phyloP scores from a whole-genome alignment of 2,113 vertebrate species.

The Nesogale talazaci region DNA sequence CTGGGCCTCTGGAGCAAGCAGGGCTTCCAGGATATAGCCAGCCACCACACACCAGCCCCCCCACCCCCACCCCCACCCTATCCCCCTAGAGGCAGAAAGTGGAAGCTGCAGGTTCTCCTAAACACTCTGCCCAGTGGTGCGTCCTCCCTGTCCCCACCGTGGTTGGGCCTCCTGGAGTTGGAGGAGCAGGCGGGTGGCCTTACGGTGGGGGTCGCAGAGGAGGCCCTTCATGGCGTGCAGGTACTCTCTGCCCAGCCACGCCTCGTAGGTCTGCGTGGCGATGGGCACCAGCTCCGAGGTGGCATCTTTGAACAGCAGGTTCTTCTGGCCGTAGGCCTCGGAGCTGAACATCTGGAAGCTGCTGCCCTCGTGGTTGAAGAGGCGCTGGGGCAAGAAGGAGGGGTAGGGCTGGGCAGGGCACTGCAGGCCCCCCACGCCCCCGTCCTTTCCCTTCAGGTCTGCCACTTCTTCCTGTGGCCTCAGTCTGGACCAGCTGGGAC shows the following conservation, averaged over 20 bases:
- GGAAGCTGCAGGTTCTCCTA: background rate
- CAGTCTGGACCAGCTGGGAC: background rate
- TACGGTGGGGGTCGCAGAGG: constrained; percentile 90
- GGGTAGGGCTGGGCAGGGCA: background rate
- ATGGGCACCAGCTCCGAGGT: constrained; percentile 86
- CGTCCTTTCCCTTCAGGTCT: background rate
- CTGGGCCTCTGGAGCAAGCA: background rate
- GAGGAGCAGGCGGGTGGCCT: constrained; percentile 49
- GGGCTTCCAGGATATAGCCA: background rate
- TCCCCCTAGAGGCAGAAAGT: background rate
- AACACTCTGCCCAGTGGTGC: background rate
- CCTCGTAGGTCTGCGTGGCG: constrained; percentile 86
- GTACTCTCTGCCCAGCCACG: constrained; percentile 92
- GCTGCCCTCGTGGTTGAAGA: constrained; percentile 83
- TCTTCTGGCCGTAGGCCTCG: constrained; percentile 79
- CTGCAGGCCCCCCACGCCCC: accelerated
- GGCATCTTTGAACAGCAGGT: constrained; percentile 92
- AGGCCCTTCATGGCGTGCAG: constrained; percentile 88
- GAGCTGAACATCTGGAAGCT: constrained; percentile 94
- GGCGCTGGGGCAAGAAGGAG: constrained; percentile 75
- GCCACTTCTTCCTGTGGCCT: background rate
- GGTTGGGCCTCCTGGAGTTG: background rate
- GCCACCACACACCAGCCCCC: background rate
- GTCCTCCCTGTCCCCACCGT: background rate
- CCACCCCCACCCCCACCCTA: background rate